phyloP scores from a whole-genome alignment of 2,888 invertebrate genomes.

The Leistus spinibarbis region DNA sequence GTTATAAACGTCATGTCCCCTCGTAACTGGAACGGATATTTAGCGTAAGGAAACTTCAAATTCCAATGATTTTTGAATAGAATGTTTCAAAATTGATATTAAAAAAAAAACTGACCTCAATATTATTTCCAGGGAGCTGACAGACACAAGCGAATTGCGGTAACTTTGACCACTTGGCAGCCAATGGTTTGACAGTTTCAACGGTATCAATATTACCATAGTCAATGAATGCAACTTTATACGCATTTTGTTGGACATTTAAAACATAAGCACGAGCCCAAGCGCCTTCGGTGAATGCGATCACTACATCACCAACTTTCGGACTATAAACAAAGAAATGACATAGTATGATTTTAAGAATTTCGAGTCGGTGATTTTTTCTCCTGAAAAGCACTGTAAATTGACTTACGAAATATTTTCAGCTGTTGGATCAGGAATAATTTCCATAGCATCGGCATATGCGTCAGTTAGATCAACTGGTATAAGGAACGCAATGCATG shows the following conservation, averaged over 20 bases:
- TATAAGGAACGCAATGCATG: conserved; percentile 10
- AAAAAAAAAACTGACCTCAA: background rate
- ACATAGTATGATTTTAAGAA: no score
- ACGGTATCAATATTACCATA: conserved; percentile 40
- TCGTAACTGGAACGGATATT: background rate
- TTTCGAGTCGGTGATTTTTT: no score
- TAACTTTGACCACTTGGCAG: conserved; percentile 36
- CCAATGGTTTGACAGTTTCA: conserved; percentile 37
- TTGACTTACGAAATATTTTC: conserved; percentile 7
- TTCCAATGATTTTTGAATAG: no score
- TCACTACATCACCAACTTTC: conserved; percentile 41
- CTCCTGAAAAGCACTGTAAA: background rate
- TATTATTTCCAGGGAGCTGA: conserved; percentile 10
- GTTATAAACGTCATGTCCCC: background rate
- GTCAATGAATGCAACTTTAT: conserved; percentile 43
- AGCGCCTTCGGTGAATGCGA: conserved; percentile 28
- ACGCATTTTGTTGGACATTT: conserved; percentile 32
- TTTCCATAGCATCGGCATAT: background rate
- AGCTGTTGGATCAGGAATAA: background rate
- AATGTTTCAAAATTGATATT: background rate
- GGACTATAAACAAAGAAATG: conserved; percentile 19
- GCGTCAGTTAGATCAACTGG: background rate
- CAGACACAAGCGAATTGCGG: conserved; percentile 43
- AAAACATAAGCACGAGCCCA: conserved; percentile 42
- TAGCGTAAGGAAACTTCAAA: no score